These are phyloP conservation scores for Eupithecia vulgata DNA, from an alignment of 2,888 invertebrate species.

Conservation along the genomic window DNA sequence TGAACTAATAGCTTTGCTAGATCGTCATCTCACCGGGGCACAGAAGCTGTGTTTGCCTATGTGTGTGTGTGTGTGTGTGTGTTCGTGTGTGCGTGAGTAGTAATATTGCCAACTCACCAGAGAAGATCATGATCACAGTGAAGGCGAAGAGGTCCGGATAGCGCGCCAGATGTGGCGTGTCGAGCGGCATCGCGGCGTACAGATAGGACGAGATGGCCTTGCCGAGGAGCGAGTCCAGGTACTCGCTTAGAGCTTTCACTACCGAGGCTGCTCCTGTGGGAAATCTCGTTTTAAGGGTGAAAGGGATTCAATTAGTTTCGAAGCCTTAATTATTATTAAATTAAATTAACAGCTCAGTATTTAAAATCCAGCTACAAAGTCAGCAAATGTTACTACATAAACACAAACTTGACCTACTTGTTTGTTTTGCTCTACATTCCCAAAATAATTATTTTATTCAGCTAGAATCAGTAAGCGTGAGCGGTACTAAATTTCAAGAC, in stretches of 20 bases:
- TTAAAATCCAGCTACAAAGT: background rate
- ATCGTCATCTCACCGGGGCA: too few relatives aligned
- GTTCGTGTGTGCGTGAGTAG: too few relatives aligned
- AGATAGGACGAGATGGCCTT: constrained; percentile 87
- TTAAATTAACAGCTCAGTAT: too few relatives aligned
- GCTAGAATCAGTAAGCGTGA: constrained; percentile 5
- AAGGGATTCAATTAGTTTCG: background rate
- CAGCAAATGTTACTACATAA: background rate
- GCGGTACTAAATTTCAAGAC: background rate
- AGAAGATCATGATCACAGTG: constrained; percentile 87
- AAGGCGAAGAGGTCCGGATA: constrained; percentile 92
- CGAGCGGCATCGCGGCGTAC: constrained; percentile 85
- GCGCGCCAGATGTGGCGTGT: constrained; percentile 85
- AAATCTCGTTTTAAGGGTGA: background rate
- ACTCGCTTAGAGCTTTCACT: constrained; percentile 91
- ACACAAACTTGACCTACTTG: background rate
- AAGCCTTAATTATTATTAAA: too few relatives aligned
- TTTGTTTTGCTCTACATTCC: background rate
- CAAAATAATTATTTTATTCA: background rate
- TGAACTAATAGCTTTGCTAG: too few relatives aligned
- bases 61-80: too few relatives aligned
- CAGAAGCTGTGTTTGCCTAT: too few relatives aligned
- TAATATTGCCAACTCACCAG: constrained; percentile 74
- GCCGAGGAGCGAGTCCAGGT: constrained; percentile 88
- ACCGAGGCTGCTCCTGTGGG: constrained; percentile 90